Evolutionary conservation across 2,113 vertebrate genomes (phyloP), one percentile per base, ranked within the genome.

Genomic region (Alosa alosa): DNA sequence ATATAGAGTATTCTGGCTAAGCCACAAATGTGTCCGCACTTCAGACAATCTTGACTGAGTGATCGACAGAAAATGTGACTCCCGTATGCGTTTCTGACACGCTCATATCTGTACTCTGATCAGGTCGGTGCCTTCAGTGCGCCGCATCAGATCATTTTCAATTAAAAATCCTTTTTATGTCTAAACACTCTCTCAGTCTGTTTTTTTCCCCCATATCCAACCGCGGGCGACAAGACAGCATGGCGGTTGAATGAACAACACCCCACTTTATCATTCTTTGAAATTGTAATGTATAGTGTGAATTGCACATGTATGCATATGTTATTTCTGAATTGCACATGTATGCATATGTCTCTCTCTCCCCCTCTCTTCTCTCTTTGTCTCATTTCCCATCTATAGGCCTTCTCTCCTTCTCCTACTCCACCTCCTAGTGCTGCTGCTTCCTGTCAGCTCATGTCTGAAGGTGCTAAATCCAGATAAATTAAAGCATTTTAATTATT

Each of bases 401-500:
- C 22, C 31, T 11, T 52, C 50, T 45, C 44, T 6, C 52, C 9
- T 25, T 25, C 18, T 9, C 41, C 20, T 41, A 3, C 57, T 13
- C 11, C 36, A 44, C 22, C 83, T 85, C 90, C 50, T 88, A 85
- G 60, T 89, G 89, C 85, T 90, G 88, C 39, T 49, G 47, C 36
- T 68, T 87, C 83, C 84, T 92, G 91, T 93, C 90, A 91, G 88
- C 86, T 89, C 45, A 90, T 93, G 93, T 91, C 90, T 84, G 84
- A 82, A 86, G 90, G 90, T 90, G 89, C 86, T 94, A 93, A 94
- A 94, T 94, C 92, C 91, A 93, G 94, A 94, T 93, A 92, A 93
- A 94, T 94, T 94, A 95, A 94, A 93, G 92, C 92, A 92, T 89
- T 95, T 94, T 94, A 94, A 95, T 95, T 94, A 95, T 95, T 94